A percentile compares a stretch with the other conserved stretches of the same genome.
Evolutionary conservation across 2,888 invertebrate species (phyloP).

Genomic region (Deroplatys truncata): DNA sequence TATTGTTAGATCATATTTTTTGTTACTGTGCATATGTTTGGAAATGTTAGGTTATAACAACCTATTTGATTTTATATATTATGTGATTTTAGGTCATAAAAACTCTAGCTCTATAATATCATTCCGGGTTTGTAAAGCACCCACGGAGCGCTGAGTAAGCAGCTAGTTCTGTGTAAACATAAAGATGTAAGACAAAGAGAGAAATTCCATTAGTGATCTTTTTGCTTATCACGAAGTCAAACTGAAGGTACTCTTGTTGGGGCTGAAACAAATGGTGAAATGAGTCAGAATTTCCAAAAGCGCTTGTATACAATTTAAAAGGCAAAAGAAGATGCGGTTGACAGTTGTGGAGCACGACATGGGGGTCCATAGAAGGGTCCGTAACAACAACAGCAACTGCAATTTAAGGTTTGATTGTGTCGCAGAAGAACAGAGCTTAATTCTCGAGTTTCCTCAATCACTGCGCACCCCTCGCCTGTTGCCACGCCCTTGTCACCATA

Average conservation of each 20-base stretch:
- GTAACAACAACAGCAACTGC: conserved; percentile 3
- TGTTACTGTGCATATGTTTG: too few species aligned
- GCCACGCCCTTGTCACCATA: conserved; percentile 2
- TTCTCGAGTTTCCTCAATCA: conserved; percentile 12
- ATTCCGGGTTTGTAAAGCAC: too few species aligned
- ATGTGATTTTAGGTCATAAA: too few species aligned
- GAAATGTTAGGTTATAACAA: too few species aligned
- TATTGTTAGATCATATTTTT: too few species aligned
- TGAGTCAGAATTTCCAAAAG: background rate
- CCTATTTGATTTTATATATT: too few species aligned
- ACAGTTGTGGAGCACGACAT: background rate
- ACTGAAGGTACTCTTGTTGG: background rate
- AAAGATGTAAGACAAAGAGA: too few species aligned
- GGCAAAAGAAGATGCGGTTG: background rate
- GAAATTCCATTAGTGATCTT: too few species aligned
- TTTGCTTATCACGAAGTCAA: background rate
- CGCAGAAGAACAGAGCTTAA: conserved; percentile 15
- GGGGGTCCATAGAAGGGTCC: background rate
- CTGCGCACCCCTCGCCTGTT: background rate
- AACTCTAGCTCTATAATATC: too few species aligned
- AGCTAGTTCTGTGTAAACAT: too few species aligned
- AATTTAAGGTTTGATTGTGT: conserved; percentile 14
- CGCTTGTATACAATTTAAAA: background rate
- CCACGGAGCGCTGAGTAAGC: too few species aligned
- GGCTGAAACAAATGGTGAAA: background rate